Base-by-base conservation (phyloP, 2,797 vertebrate genomes). In the Artibeus jamaicensis region DNA sequence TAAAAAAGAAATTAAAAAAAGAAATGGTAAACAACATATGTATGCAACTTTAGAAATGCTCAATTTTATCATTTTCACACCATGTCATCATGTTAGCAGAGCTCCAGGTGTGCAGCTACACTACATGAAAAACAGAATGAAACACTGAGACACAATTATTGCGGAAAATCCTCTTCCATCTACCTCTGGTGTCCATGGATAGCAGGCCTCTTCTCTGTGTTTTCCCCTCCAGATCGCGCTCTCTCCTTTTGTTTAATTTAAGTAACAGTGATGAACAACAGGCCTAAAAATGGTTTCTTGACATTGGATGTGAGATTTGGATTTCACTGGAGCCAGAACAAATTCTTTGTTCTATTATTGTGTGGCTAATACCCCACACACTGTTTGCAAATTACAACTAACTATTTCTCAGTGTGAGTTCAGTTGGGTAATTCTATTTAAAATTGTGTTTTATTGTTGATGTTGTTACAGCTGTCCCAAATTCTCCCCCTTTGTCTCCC, bases 351-450 rank as follows among this genome's bases (percentile, higher is more conserved):
- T 59, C 79, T 70, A 11, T 57, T 73, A 53, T 24, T 29, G 86
- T 86, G 88, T 59, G 76, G 95, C 76, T 90, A 93, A 82, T 85
- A 94, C 86, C 57, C 81, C 32, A 42, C 55, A 59, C 81, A 68
- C 73, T 94, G 53, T 90, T 83, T 88, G 67, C 53, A 89, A 81
- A 89, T 76, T 71, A 53, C 10, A 90, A 5, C 73, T 85, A 89
- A 81, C 78, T 48, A 10, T 89, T 93, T 67, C 37, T 70, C 79
- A 44, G 68, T 62, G 86, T 62, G 74, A 93, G 90, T 94, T 97
- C 81, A 95, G 65, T 71, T 67, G 44, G 78, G 82, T 77, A 74
- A 68, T 29, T 32, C 29, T 62, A 32, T 15, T 62, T 59, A 59
- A 62, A 32, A 62, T 62, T 62, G 26, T 62, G 32, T 16, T 62